Conservation (phyloP, 2,797 vertebrate species). For the Chiloscyllium punctatum region DNA sequence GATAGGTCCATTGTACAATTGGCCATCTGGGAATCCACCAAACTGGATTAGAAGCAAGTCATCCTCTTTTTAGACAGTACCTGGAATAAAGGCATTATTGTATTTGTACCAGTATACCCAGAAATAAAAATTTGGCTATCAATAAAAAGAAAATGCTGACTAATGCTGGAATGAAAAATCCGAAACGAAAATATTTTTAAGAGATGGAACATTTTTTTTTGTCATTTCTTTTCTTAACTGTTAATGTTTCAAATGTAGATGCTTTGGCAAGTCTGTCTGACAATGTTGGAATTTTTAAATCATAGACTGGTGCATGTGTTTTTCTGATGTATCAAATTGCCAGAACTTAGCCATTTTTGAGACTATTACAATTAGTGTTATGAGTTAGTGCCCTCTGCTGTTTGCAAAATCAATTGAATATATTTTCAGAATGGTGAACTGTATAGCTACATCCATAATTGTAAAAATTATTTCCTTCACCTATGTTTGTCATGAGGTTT, state of each 20-base stretch:
- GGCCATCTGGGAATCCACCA: not conserved
- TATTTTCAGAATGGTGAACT: too few relatives aligned
- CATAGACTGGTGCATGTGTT: not conserved
- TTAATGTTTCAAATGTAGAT: not conserved
- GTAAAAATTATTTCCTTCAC: not conserved
- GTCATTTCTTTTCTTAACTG: not conserved
- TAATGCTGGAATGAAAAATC: not conserved
- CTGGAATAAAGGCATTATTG: too few relatives aligned
- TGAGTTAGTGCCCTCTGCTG: conserved; percentile 21
- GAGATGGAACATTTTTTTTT: not conserved
- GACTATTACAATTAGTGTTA: not conserved
- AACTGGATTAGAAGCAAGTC: not conserved
- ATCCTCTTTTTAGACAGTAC: not conserved
- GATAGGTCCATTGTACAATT: not conserved
- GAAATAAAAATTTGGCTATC: not conserved
- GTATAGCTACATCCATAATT: not conserved
- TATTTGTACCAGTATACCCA: too few relatives aligned
- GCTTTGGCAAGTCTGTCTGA: not conserved
- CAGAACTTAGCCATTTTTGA: not conserved
- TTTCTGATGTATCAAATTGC: not conserved
- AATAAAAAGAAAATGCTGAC: not conserved
- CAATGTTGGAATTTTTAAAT: not conserved
- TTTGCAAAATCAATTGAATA: not conserved
- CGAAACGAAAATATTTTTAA: not conserved
- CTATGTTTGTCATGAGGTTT: not conserved